Evolutionary conservation across 2,888 invertebrate genomes (phyloP).

Genomic region (Resseliella maxima): DNA sequence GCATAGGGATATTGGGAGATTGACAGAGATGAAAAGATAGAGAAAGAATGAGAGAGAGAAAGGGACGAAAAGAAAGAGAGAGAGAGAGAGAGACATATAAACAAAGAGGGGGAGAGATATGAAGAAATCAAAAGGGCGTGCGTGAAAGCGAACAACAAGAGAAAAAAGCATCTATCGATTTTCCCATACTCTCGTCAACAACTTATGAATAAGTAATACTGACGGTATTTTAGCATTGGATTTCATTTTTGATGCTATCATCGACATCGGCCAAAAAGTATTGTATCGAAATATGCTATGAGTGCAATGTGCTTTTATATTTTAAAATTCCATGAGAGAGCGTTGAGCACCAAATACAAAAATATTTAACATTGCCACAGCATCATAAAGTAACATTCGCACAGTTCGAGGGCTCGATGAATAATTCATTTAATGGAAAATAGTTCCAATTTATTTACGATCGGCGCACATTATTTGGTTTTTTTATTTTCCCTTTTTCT

Average conservation of each 20-base stretch:
- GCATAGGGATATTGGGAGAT: neutral
- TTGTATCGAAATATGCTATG: neutral
- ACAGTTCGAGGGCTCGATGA: neutral
- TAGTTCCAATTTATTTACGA: slow-evolving; percentile 48
- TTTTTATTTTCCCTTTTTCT: neutral
- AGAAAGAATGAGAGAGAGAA: too few species aligned
- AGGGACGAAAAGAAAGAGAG: too few species aligned
- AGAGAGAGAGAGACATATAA: neutral
- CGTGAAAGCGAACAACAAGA: neutral
- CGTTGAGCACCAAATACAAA: neutral
- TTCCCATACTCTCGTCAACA: neutral
- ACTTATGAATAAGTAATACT: slow-evolving; percentile 44
- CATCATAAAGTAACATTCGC: neutral
- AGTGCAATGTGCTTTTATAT: neutral
- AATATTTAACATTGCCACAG: slow-evolving; percentile 30
- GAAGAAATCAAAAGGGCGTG: neutral
- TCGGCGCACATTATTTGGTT: neutral
- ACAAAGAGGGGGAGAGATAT: neutral
- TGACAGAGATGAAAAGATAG: neutral
- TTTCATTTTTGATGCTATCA: slow-evolving; percentile 15
- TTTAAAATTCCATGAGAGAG: slow-evolving; percentile 6
- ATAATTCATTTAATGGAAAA: slow-evolving; percentile 48
- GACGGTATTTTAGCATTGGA: slow-evolving; percentile 13
- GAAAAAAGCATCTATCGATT: neutral
- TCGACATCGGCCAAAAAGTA: neutral